A percentile compares a stretch with the other conserved stretches of the same genome.
Evolutionary conservation across 2,888 invertebrate genomes (phyloP).

Genomic region (Ophion costatus): DNA sequence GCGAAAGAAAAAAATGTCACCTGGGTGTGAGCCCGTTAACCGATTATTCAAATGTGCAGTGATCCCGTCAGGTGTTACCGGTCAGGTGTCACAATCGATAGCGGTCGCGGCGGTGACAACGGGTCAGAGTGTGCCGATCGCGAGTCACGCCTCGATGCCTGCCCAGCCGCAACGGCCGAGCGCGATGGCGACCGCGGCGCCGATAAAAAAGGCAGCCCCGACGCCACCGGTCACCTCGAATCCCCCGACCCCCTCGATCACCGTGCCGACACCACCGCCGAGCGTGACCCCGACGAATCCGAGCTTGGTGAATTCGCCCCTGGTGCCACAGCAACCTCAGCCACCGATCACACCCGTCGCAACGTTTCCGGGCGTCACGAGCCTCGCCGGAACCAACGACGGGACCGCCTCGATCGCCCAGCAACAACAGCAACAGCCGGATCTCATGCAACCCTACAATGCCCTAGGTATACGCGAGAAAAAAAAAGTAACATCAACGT

Average conservation of each 20-base stretch:
- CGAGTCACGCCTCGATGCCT: constrained; percentile 82
- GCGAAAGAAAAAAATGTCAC: not conserved
- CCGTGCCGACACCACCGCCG: constrained; percentile 75
- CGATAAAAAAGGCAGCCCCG: constrained; percentile 81
- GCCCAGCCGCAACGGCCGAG: constrained; percentile 80
- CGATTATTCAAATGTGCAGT: constrained; percentile 38
- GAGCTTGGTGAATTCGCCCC: constrained; percentile 77
- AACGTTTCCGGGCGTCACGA: constrained; percentile 78
- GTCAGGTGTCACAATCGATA: constrained; percentile 85
- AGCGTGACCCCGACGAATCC: constrained; percentile 80
- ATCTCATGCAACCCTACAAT: constrained; percentile 81
- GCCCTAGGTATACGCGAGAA: constrained; percentile 76
- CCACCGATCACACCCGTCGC: constrained; percentile 75
- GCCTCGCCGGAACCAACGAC: constrained; percentile 74
- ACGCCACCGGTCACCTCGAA: constrained; percentile 79
- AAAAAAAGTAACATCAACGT: constrained; percentile 38
- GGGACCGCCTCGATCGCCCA: constrained; percentile 75
- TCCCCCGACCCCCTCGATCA: constrained; percentile 66
- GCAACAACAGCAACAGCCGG: constrained; percentile 75
- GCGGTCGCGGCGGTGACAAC: constrained; percentile 84
- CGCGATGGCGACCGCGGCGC: constrained; percentile 81
- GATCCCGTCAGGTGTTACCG: constrained; percentile 81
- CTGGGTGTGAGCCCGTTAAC: not conserved
- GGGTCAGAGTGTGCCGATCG: constrained; percentile 79
- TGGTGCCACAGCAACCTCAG: constrained; percentile 77